Base-by-base conservation (phyloP, 2,888 invertebrate genomes). In the Synergus japonicus region DNA sequence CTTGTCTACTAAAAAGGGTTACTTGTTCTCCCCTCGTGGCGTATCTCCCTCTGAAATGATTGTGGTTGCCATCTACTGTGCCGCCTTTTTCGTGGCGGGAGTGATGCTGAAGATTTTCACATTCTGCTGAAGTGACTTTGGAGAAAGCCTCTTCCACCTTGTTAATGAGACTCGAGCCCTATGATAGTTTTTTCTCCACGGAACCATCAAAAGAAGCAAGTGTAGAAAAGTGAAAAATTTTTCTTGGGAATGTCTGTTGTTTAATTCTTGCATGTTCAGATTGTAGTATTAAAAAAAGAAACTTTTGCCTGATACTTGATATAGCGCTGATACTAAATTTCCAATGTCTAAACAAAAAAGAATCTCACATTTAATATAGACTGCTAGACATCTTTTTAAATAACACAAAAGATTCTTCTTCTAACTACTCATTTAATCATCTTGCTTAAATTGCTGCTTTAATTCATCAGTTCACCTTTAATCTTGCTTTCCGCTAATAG, bases 31-130 rank as follows among this genome's bases (percentile, higher is more conserved):
- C 44, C 10, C 37, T 37, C 41, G 41, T 43, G n/a, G 15, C 15
- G 43, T 66, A 3, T 73, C 69, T 54, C 43, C 10, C 37, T 41
- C 41, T 37, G 58, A 79, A 79, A 92, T 92, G 91, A 91, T 91
- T 81, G 89, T 91, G 83, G 91, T 91, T 64, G 92, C 92, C 18
- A 91, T 92, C 78, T 92, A 92, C 82, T 91, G 92, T 82, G 89
- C 87, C 78, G 90, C 90, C 41, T 91, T 92, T 81, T 85, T 91
- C 86, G 89, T 91, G 64, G 90, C 90, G 63, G 91, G 90, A 13
- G 84, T 92, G 58, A 85, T 92, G 1, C 82, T 92, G 43, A 91
- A 89, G 85, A 89, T 92, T 77, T 91, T 92, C 79, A 86, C 88
- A 76, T 87, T 90, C 80, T 89, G 89, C 77, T 91, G 85, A 90